Evolutionary conservation across 2,113 vertebrate species (phyloP), one percentile per base, ranked within the genome.

Genomic region (Labrus mixtus): DNA sequence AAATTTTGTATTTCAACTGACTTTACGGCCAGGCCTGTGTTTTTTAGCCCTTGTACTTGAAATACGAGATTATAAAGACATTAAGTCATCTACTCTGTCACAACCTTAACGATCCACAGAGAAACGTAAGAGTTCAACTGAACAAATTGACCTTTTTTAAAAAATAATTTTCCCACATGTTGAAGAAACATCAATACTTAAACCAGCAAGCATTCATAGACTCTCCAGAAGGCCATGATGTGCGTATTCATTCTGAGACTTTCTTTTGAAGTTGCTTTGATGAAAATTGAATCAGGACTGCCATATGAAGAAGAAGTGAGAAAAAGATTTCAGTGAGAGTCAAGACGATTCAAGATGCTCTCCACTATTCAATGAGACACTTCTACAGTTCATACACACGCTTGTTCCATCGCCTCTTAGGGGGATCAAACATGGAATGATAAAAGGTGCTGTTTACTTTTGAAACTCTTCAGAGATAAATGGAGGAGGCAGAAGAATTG

Each of bases 51-150:
- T 39, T 39, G 29, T 10, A 11, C 39, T 39, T 41, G 39, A 17
- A 36, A 57, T 17, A 56, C 19, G 3, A 33, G 29, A 33, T 33
- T 33, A 3, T 33, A 2, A 25, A 33, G 6, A 33, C 29, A 33
- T 33, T 33, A 33, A 33, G 29, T 33, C 29, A 6, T 33, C 29
- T 6, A 2, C 4, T 54, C 12, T 46, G 16, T 55, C 29, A 22
- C 13, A 71, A 51, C 73, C 68, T 46, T 79, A 56, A 75, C 57
- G 19, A 56, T 55, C 36, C 29, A 33, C 29, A 33, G 17, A 73
- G 17, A 55, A 10, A 55, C 1, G 0, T 36, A 29, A 55, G 19
- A 66, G 16, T 12, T 65, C 25, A 1, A 33, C 29, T 46, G 7
- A 73, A 58, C 41, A 82, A 74, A 33, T 25, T 6, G 5, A 7